Conservation (phyloP, 1,140 invertebrate genomes). For the Cyphomyrmex costatus region DNA sequence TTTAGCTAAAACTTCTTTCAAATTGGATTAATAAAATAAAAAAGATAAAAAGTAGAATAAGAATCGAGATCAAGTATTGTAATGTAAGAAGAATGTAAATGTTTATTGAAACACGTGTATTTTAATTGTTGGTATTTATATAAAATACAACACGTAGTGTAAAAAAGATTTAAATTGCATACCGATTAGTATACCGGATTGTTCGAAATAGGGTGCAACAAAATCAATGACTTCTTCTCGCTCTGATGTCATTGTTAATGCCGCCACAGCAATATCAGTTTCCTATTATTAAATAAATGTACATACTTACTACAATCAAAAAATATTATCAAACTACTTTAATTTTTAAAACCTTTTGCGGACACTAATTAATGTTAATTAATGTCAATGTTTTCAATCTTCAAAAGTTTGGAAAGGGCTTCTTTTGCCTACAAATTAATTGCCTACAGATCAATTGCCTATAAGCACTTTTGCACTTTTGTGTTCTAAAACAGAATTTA, state of each 20-base stretch:
- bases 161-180: constrained; percentile 57
- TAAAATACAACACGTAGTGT: neutral
- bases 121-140: neutral
- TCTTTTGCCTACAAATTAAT: too few relatives aligned
- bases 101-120: neutral
- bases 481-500: too few relatives aligned
- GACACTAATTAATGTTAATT: too few relatives aligned
- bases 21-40: neutral
- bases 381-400: neutral
- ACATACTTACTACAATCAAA: neutral
- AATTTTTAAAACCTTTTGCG: neutral
- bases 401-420: too few relatives aligned
- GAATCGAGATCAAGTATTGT: neutral
- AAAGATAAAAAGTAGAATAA: neutral
- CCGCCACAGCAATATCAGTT: constrained; percentile 94
- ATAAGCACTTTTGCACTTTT: too few relatives aligned
- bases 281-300: constrained; percentile 85
- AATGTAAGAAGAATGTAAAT: neutral
- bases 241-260: constrained; percentile 97
- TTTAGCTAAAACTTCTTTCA: neutral
- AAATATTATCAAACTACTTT: neutral
- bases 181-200: constrained; percentile 95
- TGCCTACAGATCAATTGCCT: too few relatives aligned
- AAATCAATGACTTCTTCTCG: constrained; percentile 97
- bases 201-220: constrained; percentile 96